A percentile compares a stretch with the other conserved stretches of the same genome.
Conservation (phyloP, 2,888 invertebrate species). For the Laothoe populi region DNA sequence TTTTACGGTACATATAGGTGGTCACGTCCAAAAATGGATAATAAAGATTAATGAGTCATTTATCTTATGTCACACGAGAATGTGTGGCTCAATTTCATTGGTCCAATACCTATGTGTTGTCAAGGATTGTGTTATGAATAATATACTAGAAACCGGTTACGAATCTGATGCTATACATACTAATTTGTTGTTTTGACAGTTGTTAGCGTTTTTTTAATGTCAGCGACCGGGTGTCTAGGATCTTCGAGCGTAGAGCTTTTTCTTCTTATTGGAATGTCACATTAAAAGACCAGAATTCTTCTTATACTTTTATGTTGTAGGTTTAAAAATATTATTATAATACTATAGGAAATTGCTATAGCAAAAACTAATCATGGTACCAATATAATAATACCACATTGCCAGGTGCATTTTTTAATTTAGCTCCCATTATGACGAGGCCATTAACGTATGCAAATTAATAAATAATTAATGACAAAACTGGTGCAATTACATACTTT, state of each 20-base stretch:
- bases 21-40: constrained; percentile 30
- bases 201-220: constrained; percentile 24
- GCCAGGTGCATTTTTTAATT: too few species aligned
- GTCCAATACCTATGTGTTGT: constrained; percentile 26
- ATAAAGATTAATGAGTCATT: constrained; percentile 34
- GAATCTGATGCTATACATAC: constrained; percentile 29
- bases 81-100: constrained; percentile 42
- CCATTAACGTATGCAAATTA: constrained; percentile 23
- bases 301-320: too few species aligned
- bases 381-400: too few species aligned
- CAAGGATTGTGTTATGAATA: constrained; percentile 28
- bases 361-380: too few species aligned
- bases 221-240: constrained; percentile 2
- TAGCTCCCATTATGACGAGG: neutral
- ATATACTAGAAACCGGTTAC: constrained; percentile 40
- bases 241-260: neutral
- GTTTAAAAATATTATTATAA: too few species aligned
- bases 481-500: constrained; percentile 55
- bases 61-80: constrained; percentile 16
- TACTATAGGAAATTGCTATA: too few species aligned
- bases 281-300: neutral
- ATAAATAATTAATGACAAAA: constrained; percentile 33
- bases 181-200: constrained; percentile 30
- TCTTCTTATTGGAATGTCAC: constrained; percentile 1
- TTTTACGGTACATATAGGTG: constrained; percentile 9